Base-by-base conservation (phyloP, 2,888 invertebrate species). In the Eilema depressum region DNA sequence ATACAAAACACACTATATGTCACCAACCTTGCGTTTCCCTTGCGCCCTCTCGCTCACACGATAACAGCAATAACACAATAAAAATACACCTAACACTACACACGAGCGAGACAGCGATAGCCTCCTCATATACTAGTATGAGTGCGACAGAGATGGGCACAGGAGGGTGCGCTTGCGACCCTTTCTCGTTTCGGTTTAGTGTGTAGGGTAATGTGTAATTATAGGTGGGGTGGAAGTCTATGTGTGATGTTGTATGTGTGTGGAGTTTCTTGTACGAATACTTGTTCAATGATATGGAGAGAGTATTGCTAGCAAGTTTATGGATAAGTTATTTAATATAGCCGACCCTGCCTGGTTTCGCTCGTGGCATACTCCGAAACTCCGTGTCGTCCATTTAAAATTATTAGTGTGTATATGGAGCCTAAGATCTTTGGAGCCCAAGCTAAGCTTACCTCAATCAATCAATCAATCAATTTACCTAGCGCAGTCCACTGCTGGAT, bases 121-220 rank as follows among this genome's bases (percentile, higher is more conserved):
- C 20, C 23, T 7, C 23, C 14, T 4, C 0, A 14, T 59, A 33
- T 14, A n/a, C 62, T 25, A 14, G 12, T n/a, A 53, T 67, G 66
- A 17, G 75, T 68, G 63, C 68, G 75, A 84, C n/a, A 68, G 71
- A 64, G 74, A 79, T 25, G 33, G 69, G 1, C n/a, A 57, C 57
- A 66, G 30, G 64, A 76, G 87, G 87, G 87, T 87, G 84, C 87
- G 87, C 83, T 26, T 62, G 82, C 86, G 87, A 81, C 86, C 86
- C 86, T 76, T 73, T 56, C 26, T 8, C 65, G 61, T 74, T 70
- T 75, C 71, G 69, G 53, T 67, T 63, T 57, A 37, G 3, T 72
- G 75, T 76, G 76, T 78, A 72, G 77, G 76, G 83, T 84, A 83
- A 82, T 78, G 81, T 80, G 75, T 72, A 71, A 37, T 30, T 57